Evolutionary conservation across 2,113 vertebrate species (phyloP).

Genomic region (Ageneiosus marmoratus): DNA sequence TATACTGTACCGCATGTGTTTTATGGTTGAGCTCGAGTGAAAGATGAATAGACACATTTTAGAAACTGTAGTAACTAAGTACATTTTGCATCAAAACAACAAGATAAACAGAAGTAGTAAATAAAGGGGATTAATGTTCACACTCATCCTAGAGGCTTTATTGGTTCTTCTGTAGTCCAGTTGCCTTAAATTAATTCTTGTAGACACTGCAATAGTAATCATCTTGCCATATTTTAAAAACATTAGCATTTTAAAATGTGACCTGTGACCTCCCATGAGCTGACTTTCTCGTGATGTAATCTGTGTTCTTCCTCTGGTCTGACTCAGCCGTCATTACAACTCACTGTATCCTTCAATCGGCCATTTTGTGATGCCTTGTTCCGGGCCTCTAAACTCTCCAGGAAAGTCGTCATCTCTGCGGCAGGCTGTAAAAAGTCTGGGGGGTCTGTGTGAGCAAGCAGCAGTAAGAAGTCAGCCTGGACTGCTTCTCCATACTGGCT

Average conservation of each 20-base stretch:
- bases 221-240: not conserved
- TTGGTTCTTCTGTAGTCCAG: not conserved
- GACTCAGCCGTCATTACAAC: conserved; percentile 1
- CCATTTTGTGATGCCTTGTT: conserved; percentile 39
- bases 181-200: not conserved
- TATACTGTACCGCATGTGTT: no score
- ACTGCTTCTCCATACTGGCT: conserved; percentile 39
- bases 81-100: not conserved
- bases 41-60: not conserved
- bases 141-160: not conserved
- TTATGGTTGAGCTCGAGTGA: not conserved
- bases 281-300: conserved; percentile 7
- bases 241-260: not conserved
- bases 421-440: conserved; percentile 55
- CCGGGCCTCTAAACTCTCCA: conserved; percentile 3
- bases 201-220: not conserved
- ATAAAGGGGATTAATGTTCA: not conserved
- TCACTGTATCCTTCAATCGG: conserved; percentile 30
- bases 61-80: not conserved
- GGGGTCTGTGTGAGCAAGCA: conserved; percentile 47
- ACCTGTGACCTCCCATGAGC: not conserved
- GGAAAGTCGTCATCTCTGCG: conserved; percentile 42
- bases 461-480: conserved; percentile 13
- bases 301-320: conserved; percentile 12
- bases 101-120: not conserved